Conservation (phyloP, 2,888 invertebrate genomes). For the Epistrophella euchroma region DNA sequence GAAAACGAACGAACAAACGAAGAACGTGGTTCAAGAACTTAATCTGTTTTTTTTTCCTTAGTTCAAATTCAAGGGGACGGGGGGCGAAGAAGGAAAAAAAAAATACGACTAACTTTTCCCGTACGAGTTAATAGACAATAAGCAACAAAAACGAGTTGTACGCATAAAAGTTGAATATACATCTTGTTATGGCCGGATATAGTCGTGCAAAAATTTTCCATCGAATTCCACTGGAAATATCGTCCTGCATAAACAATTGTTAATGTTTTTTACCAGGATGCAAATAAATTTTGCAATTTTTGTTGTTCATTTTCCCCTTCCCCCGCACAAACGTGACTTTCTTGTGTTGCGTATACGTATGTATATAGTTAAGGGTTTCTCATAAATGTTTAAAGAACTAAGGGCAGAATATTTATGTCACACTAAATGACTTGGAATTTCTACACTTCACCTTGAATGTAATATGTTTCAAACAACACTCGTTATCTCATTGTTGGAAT, state of each 20-base stretch:
- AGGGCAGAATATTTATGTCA: neutral
- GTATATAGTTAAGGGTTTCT: neutral
- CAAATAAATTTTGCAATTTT: constrained; percentile 33
- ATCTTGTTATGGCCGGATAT: constrained; percentile 64
- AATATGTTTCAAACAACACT: neutral
- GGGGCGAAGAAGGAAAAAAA: neutral
- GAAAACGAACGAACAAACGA: constrained; percentile 41
- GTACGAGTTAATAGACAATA: constrained; percentile 73
- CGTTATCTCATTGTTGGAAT: neutral
- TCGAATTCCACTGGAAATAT: constrained; percentile 49
- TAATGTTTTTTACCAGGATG: constrained; percentile 33
- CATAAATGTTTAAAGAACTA: constrained; percentile 1
- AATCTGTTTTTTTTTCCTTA: constrained; percentile 55
- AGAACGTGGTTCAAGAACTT: constrained; percentile 71
- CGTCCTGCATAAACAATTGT: constrained; percentile 41
- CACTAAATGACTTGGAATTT: neutral
- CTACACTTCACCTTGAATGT: neutral
- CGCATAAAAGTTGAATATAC: constrained; percentile 73
- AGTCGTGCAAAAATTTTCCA: constrained; percentile 55
- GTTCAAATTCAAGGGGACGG: neutral
- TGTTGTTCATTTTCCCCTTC: neutral
- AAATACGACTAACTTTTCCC: constrained; percentile 67
- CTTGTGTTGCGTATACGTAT: neutral
- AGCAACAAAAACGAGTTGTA: constrained; percentile 51
- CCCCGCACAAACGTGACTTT: constrained; percentile 3